Evolutionary conservation across 2,113 vertebrate genomes (phyloP).

Genomic region (Glaucidium brasilianum): DNA sequence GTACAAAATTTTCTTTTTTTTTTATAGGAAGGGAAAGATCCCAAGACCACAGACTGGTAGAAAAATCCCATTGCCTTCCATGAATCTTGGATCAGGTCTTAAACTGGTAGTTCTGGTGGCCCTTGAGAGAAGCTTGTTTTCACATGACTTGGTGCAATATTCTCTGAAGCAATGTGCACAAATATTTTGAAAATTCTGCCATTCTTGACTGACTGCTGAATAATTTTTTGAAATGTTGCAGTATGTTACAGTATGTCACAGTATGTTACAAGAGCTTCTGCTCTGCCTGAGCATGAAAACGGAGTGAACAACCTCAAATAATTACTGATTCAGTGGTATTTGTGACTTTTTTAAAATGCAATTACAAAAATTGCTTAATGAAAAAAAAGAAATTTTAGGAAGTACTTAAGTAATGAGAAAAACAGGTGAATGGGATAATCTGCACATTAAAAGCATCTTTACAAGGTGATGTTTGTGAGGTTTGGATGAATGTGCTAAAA

Average conservation of each 20-base stretch:
- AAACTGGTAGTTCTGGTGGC: background rate
- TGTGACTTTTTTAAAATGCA: background rate
- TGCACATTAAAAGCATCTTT: background rate
- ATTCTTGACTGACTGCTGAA: background rate
- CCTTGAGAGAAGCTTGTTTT: background rate
- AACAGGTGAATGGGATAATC: background rate
- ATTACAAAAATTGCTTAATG: background rate
- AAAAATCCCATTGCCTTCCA: background rate
- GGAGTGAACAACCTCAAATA: background rate
- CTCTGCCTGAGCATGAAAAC: background rate
- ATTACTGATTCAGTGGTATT: background rate
- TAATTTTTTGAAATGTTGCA: background rate
- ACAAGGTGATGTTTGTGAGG: background rate
- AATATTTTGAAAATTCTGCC: background rate
- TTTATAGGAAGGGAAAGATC: background rate
- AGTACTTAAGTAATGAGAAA: background rate
- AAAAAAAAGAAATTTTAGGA: background rate
- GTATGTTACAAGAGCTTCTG: background rate
- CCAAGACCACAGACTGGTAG: background rate
- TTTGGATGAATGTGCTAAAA: background rate
- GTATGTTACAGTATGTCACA: background rate
- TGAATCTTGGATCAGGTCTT: background rate
- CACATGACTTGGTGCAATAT: background rate
- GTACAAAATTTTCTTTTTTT: background rate
- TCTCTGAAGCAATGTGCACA: background rate